Percentiles rank a stretch among this genome's conserved stretches.
These are phyloP conservation scores for Aptenodytes patagonicus DNA, from an alignment of 2,113 vertebrate genomes.

Conservation along the genomic window DNA sequence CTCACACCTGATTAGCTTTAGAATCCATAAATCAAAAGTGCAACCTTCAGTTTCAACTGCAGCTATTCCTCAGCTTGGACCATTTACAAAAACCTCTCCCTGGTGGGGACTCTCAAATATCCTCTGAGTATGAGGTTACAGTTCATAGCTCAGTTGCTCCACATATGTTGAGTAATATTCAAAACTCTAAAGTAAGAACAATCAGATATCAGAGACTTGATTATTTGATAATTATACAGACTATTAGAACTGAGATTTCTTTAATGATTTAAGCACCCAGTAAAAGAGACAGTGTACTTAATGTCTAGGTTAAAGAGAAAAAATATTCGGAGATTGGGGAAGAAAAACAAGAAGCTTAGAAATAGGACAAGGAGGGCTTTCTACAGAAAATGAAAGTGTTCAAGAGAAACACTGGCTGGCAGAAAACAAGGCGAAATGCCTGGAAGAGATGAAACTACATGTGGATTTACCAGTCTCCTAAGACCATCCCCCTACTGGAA, in stretches of 20 bases:
- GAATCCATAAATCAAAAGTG: neutral
- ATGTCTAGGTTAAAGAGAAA: neutral
- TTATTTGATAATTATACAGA: neutral
- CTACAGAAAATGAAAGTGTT: neutral
- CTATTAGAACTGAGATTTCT: neutral
- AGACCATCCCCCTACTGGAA: conserved; percentile 48
- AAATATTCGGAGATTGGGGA: neutral
- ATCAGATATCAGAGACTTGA: neutral
- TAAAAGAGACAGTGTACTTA: neutral
- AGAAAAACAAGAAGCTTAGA: neutral
- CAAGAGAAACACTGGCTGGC: neutral
- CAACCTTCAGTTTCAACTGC: neutral
- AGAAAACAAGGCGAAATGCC: conserved; percentile 22
- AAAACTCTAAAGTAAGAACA: neutral
- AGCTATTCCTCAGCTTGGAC: neutral
- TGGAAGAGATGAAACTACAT: neutral
- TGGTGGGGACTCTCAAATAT: neutral
- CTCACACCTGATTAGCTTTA: neutral
- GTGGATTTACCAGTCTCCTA: conserved; percentile 1
- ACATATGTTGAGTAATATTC: neutral
- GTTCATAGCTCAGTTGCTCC: neutral
- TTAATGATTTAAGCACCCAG: neutral
- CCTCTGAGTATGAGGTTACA: neutral
- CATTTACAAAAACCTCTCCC: neutral
- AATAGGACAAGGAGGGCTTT: neutral